Conservation (phyloP, 2,797 vertebrate genomes). For the Malacoctenus gilli region DNA sequence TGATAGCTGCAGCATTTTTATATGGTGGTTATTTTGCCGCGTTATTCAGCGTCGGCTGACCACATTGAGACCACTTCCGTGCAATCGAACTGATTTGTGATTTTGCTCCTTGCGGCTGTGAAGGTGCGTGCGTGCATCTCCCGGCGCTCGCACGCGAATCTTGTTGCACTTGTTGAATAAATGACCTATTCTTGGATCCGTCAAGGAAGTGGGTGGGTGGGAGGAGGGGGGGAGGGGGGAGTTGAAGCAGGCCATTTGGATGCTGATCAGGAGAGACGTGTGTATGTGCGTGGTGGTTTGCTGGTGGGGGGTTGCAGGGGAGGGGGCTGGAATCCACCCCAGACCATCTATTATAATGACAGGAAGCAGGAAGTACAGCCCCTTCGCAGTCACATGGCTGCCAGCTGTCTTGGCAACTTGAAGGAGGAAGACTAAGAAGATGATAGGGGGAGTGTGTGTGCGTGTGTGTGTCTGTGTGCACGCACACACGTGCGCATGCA, state of each 20-base stretch:
- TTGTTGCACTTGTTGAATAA: constrained; percentile 83
- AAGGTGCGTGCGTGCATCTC: too few relatives aligned
- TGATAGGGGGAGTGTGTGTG: constrained; percentile 34
- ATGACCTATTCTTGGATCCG: constrained; percentile 81
- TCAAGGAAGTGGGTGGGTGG: constrained; percentile 56
- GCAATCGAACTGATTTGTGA: too few relatives aligned
- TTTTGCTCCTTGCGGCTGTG: background rate
- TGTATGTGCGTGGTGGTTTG: constrained; percentile 44
- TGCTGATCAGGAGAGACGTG: constrained; percentile 87
- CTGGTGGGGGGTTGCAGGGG: constrained; percentile 82
- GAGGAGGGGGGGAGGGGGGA: constrained; percentile 34
- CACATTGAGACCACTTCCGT: too few relatives aligned
- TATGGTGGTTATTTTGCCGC: background rate
- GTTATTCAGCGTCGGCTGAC: too few relatives aligned
- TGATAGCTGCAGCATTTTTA: constrained; percentile 5
- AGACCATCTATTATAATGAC: constrained; percentile 97
- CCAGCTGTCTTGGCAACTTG: constrained; percentile 91
- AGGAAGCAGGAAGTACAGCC: constrained; percentile 88
- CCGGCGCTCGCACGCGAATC: constrained; percentile 6
- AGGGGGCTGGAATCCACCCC: constrained; percentile 95
- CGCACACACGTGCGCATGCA: constrained; percentile 8
- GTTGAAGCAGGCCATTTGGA: constrained; percentile 84
- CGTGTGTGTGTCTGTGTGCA: constrained; percentile 12
- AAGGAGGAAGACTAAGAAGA: constrained; percentile 63
- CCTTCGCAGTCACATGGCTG: constrained; percentile 92